These are phyloP conservation scores for Phenacoccus solenopsis DNA, from an alignment of 1,140 invertebrate genomes.

Conservation along the genomic window DNA sequence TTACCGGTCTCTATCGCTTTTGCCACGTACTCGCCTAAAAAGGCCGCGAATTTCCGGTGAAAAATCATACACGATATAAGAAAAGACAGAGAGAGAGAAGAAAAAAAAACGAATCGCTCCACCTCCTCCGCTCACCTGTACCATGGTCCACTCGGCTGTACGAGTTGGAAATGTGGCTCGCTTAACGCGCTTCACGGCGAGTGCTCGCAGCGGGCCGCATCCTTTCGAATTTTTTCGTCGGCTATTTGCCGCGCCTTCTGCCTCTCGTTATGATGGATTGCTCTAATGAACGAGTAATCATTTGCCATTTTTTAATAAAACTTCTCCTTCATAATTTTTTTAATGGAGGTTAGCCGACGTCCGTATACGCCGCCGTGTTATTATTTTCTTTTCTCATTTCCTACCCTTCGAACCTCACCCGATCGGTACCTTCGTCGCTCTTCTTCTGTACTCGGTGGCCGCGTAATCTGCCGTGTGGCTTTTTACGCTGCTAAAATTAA, in stretches of 20 bases:
- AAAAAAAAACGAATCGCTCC: too few species aligned
- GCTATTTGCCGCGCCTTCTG: too few species aligned
- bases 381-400: neutral
- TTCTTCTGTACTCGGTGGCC: neutral
- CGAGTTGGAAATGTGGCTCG: neutral
- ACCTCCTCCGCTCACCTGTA: too few species aligned
- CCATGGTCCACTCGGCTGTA: too few species aligned
- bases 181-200: too few species aligned
- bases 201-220: neutral
- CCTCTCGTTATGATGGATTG: neutral
- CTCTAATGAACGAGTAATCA: neutral
- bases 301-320: conserved; percentile 3
- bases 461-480: neutral
- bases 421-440: neutral
- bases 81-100: too few species aligned
- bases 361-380: neutral
- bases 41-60: too few species aligned
- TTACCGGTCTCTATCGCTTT: too few species aligned
- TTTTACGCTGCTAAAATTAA: neutral
- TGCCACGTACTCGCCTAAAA: too few species aligned
- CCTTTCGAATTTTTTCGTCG: neutral
- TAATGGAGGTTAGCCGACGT: neutral
- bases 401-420: too few species aligned
- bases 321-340: neutral
- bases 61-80: too few species aligned